Conservation (phyloP, 2,888 invertebrate genomes). For the Suillia variegata region DNA sequence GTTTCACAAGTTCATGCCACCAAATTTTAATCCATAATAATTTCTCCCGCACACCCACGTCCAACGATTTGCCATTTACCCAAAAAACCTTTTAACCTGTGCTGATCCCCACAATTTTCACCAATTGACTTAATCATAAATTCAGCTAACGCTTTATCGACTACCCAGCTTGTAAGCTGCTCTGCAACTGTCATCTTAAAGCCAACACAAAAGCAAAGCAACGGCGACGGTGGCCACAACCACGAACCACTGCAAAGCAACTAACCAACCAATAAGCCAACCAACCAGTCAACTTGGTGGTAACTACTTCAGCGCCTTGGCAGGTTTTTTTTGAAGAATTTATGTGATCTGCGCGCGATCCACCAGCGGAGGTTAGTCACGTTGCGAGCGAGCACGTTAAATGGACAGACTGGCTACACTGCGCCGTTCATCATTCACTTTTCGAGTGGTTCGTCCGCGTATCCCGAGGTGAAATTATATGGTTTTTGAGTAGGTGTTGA, state of each 20-base stretch:
- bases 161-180: neutral
- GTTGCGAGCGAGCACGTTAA: neutral
- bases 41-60: too few species aligned
- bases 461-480: neutral
- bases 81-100: neutral
- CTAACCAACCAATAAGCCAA: neutral
- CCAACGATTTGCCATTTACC: too few species aligned
- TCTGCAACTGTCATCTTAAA: neutral
- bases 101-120: neutral
- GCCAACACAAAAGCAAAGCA: neutral
- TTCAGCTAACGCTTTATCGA: neutral
- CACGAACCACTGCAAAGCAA: too few species aligned
- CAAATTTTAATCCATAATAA: too few species aligned
- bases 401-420: too few species aligned
- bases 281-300: neutral
- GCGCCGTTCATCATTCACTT: too few species aligned
- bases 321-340: too few species aligned
- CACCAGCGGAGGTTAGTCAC: neutral
- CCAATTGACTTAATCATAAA: neutral
- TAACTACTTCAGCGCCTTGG: neutral
- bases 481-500: conserved; percentile 51
- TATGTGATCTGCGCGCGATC: neutral
- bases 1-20: too few species aligned
- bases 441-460: neutral
- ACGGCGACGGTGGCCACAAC: too few species aligned